Evolutionary conservation across 1,140 invertebrate genomes (phyloP), one percentile per base, ranked within the genome.

Genomic region (Hyposmocoma kahamanoa): DNA sequence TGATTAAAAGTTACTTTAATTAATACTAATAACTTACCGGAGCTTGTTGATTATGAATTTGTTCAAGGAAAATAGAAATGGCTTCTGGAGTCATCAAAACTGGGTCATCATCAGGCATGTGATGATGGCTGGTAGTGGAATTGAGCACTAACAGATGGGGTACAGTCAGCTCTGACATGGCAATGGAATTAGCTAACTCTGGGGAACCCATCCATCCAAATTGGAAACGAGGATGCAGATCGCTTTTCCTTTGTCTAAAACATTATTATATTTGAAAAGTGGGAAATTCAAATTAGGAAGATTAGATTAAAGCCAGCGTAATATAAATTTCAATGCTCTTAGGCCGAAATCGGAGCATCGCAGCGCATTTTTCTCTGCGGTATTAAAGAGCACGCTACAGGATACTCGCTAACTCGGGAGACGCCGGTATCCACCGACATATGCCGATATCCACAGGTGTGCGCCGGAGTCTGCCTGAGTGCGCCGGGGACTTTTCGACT

Each of bases 191-290:
- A 4, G 95, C 95, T 59, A 98, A 80, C 22, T 95, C 93, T 13
- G 94, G 92, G 61, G 89, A 93, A 0, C 94, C 95, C 76, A 93
- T 90, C 96, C 96, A 98, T 21, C 96, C 96, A 89, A 98, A 98
- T 76, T 97, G 95, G 75, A 97, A 97, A 66, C 91, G 76, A 36
- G 92, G 89, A 65, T 96, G 94, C 69, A 95, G 94, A 52, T 93
- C 92, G 50, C 92, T 88, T 50, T 92, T 88, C 80, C 94, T 92
- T 47, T 89, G 91, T 54, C 91, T 88, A 52, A 32, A 72, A 76
- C 2, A n/a, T 30, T 38, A 38, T 15, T 17, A 38, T n/a, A n/a
- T n/a, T n/a, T n/a, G n/a, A n/a, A n/a, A n/a, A n/a, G n/a, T n/a
- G n/a, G n/a, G n/a, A n/a, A n/a, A n/a, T n/a, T n/a, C n/a, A n/a